A percentile compares a stretch with the other conserved stretches of the same genome.
These are phyloP conservation scores for Dusona sp. DNA, from an alignment of 2,888 invertebrate species.

Conservation along the genomic window DNA sequence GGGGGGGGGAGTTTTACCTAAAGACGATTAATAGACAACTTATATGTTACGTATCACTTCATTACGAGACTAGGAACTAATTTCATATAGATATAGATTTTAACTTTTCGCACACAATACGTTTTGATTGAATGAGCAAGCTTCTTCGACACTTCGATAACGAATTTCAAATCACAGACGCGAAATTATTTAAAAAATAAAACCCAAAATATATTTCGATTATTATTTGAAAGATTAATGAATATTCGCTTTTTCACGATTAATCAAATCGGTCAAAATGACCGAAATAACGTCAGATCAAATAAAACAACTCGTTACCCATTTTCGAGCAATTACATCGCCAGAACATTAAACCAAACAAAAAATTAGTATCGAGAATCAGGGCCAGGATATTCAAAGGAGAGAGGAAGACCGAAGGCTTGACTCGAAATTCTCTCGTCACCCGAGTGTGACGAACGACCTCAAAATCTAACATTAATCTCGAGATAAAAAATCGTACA, in stretches of 20 bases:
- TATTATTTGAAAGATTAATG: background rate
- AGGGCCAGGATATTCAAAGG: background rate
- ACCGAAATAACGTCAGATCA: background rate
- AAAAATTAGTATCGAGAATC: constrained; percentile 16
- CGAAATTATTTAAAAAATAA: constrained; percentile 26
- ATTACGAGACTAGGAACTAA: constrained; percentile 82
- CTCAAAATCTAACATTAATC: constrained; percentile 69
- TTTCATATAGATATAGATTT: constrained; percentile 71
- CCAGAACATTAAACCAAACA: constrained; percentile 16
- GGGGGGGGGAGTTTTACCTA: constrained; percentile 46
- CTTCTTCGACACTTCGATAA: constrained; percentile 50
- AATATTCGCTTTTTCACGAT: constrained; percentile 2
- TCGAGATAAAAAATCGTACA: constrained; percentile 70
- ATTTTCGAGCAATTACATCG: constrained; percentile 9
- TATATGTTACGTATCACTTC: constrained; percentile 80
- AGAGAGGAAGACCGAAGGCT: constrained; percentile 70
- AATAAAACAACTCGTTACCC: background rate
- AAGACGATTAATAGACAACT: constrained; percentile 73
- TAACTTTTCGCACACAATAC: constrained; percentile 3
- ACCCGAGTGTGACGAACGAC: constrained; percentile 42
- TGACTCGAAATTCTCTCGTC: constrained; percentile 72
- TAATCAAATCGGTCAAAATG: constrained; percentile 15
- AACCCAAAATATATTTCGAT: constrained; percentile 5
- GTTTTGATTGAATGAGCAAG: constrained; percentile 68
- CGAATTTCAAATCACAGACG: constrained; percentile 55